Evolutionary conservation across 2,113 vertebrate species (phyloP), one percentile per base, ranked within the genome.

Genomic region (Brevimyrus niger): DNA sequence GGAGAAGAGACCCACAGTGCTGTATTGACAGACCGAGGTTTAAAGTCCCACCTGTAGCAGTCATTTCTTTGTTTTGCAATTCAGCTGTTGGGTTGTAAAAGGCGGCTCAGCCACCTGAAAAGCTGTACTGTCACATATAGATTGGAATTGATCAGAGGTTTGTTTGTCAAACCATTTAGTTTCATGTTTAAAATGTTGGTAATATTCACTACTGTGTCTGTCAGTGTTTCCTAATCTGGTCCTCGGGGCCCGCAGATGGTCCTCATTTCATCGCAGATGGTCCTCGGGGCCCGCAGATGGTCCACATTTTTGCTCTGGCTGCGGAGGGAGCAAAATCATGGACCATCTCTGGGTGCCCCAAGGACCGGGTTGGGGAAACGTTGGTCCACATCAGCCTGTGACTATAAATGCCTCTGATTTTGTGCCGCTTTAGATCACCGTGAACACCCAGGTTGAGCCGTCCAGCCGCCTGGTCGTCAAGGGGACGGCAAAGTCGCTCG

Each of bases 391-490:
- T 27, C 27, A 27, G 3, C 9, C n/a, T 65, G 10, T 31, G 61
- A 1, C 3, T 65, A 65, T 65, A 3, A 65, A 65, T 65, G n/a
- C 61, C 3, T 1, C 1, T 9, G n/a, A 9, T 65, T 65, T 65
- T 65, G n/a, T 65, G 61, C 61, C 9, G 0, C 53, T 76, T 38
- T 38, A 76, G 69, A 6, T 85, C 6, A 86, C 50, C 0, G 89
- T 90, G 85, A 90, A 47, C 90, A 11, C 91, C 85, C 42, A 42
- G 48, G 8, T 31, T 17, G 51, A 11, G 0, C 95, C 1, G 85
- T 99, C 97, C 90, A 93, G 95, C 87, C 95, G 97, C 31, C 90
- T 96, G 53, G 94, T 94, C 89, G 92, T 96, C 89, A 99, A 98
- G 94, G 94, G 95, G 10, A 23, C 94, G 23, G 95, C 96, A 58